These are phyloP conservation scores for Plagodis dolabraria DNA, from an alignment of 2,888 invertebrate genomes.

Conservation along the genomic window DNA sequence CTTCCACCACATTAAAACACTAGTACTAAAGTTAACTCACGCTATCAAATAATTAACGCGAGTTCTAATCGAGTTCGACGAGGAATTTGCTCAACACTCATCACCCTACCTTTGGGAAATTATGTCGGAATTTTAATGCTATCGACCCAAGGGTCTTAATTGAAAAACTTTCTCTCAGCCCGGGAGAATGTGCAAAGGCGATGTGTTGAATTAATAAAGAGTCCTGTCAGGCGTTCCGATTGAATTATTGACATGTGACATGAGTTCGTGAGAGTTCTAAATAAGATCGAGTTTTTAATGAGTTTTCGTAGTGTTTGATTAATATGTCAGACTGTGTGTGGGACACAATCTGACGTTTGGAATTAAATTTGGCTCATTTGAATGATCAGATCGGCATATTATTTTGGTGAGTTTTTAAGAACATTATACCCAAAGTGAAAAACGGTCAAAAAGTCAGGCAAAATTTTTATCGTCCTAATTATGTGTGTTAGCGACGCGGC, in stretches of 20 bases:
- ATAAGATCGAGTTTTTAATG: constrained; percentile 50
- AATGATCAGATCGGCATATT: too few relatives aligned
- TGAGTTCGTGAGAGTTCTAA: constrained; percentile 52
- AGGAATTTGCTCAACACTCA: constrained; percentile 48
- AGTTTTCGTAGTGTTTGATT: constrained; percentile 24
- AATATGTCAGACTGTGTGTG: constrained; percentile 22
- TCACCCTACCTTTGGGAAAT: constrained; percentile 58
- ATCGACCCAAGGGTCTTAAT: constrained; percentile 71
- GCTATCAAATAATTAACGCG: constrained; percentile 43
- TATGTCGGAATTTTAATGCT: constrained; percentile 74
- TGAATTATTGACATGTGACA: constrained; percentile 65
- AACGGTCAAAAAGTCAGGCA: too few relatives aligned
- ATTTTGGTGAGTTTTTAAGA: too few relatives aligned
- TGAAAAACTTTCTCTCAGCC: constrained; percentile 72
- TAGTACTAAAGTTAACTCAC: constrained; percentile 25
- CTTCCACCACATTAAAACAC: constrained; percentile 8
- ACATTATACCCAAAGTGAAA: too few relatives aligned
- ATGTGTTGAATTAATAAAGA: constrained; percentile 74
- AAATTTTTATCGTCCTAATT: too few relatives aligned
- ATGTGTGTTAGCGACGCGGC: too few relatives aligned
- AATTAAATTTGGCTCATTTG: too few relatives aligned
- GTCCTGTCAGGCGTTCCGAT: constrained; percentile 64
- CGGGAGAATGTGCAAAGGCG: constrained; percentile 58
- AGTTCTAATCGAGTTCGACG: constrained; percentile 43
- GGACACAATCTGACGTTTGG: too few relatives aligned